phyloP scores from a whole-genome alignment of 1,140 invertebrate genomes.

The Triops cancriformis region DNA sequence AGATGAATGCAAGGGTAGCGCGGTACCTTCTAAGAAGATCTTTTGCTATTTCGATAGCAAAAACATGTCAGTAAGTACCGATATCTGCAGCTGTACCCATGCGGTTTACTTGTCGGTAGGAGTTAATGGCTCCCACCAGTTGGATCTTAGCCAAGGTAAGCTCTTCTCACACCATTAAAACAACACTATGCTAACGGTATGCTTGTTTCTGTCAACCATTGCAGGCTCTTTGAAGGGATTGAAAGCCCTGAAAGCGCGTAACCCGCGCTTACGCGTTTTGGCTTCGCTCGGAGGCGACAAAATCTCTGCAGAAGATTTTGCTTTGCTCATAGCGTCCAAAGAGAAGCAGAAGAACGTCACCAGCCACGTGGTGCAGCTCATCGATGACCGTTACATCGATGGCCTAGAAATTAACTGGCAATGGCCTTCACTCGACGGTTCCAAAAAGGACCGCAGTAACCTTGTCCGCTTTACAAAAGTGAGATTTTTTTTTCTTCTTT shows the following conservation, averaged over 20 bases:
- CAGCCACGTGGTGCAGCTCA: constrained; percentile 24
- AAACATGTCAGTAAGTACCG: neutral
- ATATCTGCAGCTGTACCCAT: constrained; percentile 23
- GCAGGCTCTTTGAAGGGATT: neutral
- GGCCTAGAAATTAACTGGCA: constrained; percentile 33
- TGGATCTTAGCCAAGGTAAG: neutral
- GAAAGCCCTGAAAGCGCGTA: constrained; percentile 27
- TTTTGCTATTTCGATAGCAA: constrained; percentile 20
- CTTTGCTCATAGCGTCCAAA: constrained; percentile 27
- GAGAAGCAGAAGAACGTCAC: constrained; percentile 29
- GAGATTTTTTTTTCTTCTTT: constrained; percentile 16
- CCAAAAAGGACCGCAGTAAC: constrained; percentile 30
- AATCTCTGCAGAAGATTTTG: constrained; percentile 28
- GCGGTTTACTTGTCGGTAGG: constrained; percentile 17
- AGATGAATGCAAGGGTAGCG: constrained; percentile 22
- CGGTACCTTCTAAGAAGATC: constrained; percentile 15
- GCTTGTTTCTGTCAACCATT: neutral
- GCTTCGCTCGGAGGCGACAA: constrained; percentile 27
- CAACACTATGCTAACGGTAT: neutral
- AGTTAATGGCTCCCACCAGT: neutral
- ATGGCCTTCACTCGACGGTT: constrained; percentile 29
- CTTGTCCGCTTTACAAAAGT: constrained; percentile 32
- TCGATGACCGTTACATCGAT: constrained; percentile 27
- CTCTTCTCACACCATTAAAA: neutral
- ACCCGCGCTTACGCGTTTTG: constrained; percentile 28